Percentiles rank a stretch among this genome's conserved stretches.
phyloP scores from a whole-genome alignment of 2,888 invertebrate species.

The Thera britannica region DNA sequence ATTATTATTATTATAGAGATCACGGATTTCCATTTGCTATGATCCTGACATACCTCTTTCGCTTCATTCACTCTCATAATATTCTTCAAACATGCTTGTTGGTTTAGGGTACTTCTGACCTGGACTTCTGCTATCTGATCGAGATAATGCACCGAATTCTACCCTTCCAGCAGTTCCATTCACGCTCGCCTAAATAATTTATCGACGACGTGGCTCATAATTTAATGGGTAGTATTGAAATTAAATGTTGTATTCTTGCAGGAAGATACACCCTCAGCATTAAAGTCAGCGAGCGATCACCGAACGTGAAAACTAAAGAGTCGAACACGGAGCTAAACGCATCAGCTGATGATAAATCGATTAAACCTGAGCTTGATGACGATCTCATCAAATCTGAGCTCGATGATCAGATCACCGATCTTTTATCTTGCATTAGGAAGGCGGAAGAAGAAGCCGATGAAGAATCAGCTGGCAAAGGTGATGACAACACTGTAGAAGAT shows the following conservation, averaged over 20 bases:
- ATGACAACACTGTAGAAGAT: slow-evolving; percentile 11
- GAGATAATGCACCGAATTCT: no score
- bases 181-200: no score
- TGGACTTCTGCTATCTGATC: no score
- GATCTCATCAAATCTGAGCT: slow-evolving; percentile 42
- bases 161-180: no score
- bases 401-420: slow-evolving; percentile 62
- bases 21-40: no score
- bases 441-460: slow-evolving; percentile 9
- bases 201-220: no score
- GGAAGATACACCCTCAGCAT: slow-evolving; percentile 56
- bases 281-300: slow-evolving; percentile 45
- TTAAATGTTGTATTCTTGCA: slow-evolving; percentile 37
- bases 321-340: slow-evolving; percentile 33
- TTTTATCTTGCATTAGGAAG: slow-evolving; percentile 58
- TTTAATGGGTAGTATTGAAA: not conserved
- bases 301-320: slow-evolving; percentile 1
- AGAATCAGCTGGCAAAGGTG: slow-evolving; percentile 6
- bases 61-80: no score
- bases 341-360: slow-evolving; percentile 29
- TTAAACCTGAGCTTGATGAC: slow-evolving; percentile 51
- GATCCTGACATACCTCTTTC: no score
- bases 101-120: no score
- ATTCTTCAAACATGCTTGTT: no score
- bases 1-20: no score